These are phyloP conservation scores for Triplophysa rosa DNA, from an alignment of 2,113 vertebrate genomes.

Conservation along the genomic window DNA sequence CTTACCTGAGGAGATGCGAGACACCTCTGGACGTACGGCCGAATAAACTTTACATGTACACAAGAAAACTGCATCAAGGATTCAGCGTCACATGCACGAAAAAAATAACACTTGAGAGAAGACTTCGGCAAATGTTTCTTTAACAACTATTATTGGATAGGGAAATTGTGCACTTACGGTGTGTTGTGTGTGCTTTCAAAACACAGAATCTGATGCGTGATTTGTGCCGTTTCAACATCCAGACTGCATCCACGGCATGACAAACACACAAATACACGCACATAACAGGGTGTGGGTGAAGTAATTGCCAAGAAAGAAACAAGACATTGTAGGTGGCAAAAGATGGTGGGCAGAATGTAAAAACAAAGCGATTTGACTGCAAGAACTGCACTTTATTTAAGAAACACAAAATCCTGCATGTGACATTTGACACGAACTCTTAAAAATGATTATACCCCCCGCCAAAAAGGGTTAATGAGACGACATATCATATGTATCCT, in stretches of 20 bases:
- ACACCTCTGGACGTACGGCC: conserved; percentile 24
- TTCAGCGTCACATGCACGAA: conserved; percentile 42
- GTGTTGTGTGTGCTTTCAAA: not conserved
- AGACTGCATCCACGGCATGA: not conserved
- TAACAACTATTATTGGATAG: not conserved
- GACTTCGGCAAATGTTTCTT: conserved; percentile 5
- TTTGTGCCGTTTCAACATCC: not conserved
- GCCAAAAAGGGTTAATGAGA: no score
- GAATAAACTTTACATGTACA: conserved; percentile 53
- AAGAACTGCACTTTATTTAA: not conserved
- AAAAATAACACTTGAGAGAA: conserved; percentile 3
- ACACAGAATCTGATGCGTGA: no score
- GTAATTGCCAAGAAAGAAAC: conserved; percentile 9
- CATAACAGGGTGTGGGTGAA: not conserved
- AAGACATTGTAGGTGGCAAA: not conserved
- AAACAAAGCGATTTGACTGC: conserved; percentile 1
- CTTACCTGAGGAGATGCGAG: conserved; percentile 41
- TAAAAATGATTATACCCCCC: not conserved
- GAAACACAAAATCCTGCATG: not conserved
- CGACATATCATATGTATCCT: no score
- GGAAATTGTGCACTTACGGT: not conserved
- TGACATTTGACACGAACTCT: not conserved
- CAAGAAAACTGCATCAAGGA: conserved; percentile 51
- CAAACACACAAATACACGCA: not conserved
- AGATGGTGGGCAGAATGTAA: conserved; percentile 3